Conservation (phyloP, 2,797 vertebrate genomes). For the Cygnus olor region DNA sequence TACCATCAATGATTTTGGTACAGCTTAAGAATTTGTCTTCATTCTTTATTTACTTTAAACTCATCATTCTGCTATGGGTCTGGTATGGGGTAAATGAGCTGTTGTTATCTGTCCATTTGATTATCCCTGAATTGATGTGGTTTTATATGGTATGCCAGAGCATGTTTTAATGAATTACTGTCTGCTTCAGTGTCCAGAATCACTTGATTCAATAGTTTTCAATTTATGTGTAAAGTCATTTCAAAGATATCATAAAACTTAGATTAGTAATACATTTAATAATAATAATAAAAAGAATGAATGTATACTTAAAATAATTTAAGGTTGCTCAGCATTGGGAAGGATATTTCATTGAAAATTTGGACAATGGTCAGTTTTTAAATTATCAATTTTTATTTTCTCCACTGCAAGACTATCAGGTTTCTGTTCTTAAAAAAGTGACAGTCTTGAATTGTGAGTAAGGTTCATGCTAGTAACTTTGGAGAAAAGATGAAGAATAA, state of each 20-base stretch:
- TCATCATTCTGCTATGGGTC: accelerated
- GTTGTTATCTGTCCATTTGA: not conserved
- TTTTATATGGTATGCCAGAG: not conserved
- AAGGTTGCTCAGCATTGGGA: not conserved
- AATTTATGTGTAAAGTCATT: not conserved
- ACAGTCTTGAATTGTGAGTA: not conserved
- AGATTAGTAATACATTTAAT: not conserved
- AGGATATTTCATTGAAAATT: not conserved
- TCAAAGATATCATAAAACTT: not conserved
- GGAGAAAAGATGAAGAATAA: not conserved
- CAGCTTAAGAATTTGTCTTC: not conserved
- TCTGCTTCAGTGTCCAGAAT: not conserved
- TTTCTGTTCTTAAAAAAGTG: not conserved
- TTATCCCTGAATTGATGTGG: not conserved
- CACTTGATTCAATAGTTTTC: not conserved
- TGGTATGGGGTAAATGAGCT: not conserved
- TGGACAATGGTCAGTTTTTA: not conserved
- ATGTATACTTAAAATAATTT: not conserved
- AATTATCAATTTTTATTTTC: not conserved
- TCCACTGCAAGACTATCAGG: not conserved
- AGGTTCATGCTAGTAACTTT: not conserved
- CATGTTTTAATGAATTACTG: not conserved
- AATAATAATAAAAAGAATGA: not conserved
- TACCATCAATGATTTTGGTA: not conserved
- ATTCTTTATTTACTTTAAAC: not conserved